Percentiles rank a stretch among this genome's conserved stretches.
Evolutionary conservation across 1,140 invertebrate species (phyloP).

Genomic region (Heliothis subflexa): DNA sequence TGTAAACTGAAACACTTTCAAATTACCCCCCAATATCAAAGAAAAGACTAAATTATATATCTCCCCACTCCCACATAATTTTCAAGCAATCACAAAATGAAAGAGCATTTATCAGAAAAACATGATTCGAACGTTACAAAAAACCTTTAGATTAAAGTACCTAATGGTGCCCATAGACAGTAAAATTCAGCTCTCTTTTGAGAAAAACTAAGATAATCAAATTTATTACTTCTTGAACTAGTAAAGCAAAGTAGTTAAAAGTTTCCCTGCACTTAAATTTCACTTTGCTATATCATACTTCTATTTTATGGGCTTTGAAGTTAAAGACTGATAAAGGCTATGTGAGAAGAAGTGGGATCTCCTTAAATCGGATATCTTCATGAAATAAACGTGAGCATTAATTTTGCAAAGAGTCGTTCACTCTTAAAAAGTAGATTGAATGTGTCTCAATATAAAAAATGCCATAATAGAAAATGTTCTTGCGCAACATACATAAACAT

Average conservation of each 20-base stretch:
- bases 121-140: too few relatives aligned
- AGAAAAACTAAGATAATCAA: conserved; percentile 7
- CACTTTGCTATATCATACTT: conserved; percentile 37
- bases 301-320: conserved; percentile 21
- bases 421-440: background rate
- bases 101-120: too few relatives aligned
- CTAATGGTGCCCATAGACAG: background rate
- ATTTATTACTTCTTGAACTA: conserved; percentile 26
- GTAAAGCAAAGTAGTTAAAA: conserved; percentile 23
- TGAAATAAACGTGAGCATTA: background rate
- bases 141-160: too few relatives aligned
- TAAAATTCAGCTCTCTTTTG: background rate
- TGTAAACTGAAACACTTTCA: too few relatives aligned
- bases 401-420: background rate
- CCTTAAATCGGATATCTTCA: background rate
- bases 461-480: too few relatives aligned
- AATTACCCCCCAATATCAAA: too few relatives aligned
- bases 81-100: too few relatives aligned
- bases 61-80: too few relatives aligned
- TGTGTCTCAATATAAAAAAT: too few relatives aligned
- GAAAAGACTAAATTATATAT: too few relatives aligned
- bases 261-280: conserved; percentile 32
- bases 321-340: conserved; percentile 15
- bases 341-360: background rate
- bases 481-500: too few relatives aligned